These are phyloP conservation scores for Elanus axillaris DNA, from an alignment of 2,113 vertebrate species.

Conservation along the genomic window DNA sequence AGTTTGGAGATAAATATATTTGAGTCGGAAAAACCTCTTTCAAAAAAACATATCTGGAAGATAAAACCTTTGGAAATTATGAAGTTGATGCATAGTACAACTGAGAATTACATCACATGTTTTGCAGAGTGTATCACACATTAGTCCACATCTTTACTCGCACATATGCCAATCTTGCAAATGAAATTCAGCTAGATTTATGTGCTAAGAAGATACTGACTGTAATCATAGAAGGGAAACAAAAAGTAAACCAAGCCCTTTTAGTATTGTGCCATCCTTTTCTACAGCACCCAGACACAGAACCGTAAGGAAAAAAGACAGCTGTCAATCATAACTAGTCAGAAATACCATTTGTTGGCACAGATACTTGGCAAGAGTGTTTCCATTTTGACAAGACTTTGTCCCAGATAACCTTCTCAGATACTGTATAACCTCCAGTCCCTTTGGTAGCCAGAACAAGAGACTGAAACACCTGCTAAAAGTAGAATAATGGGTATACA, in stretches of 20 bases:
- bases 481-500: background rate
- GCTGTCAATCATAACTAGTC: background rate
- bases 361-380: background rate
- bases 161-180: background rate
- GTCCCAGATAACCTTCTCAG: background rate
- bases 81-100: background rate
- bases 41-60: background rate
- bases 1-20: background rate
- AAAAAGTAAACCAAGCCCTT: background rate
- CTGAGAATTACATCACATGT: background rate
- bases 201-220: background rate
- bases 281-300: background rate
- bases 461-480: background rate
- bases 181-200: background rate
- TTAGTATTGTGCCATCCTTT: background rate
- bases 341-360: background rate
- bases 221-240: background rate
- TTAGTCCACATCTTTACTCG: background rate
- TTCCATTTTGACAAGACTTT: background rate
- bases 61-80: background rate
- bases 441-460: background rate
- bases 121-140: background rate
- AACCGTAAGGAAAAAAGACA: background rate
- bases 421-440: background rate
- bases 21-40: background rate